phyloP scores from a whole-genome alignment of 2,888 invertebrate genomes.

The Chrysolina oricalcia region DNA sequence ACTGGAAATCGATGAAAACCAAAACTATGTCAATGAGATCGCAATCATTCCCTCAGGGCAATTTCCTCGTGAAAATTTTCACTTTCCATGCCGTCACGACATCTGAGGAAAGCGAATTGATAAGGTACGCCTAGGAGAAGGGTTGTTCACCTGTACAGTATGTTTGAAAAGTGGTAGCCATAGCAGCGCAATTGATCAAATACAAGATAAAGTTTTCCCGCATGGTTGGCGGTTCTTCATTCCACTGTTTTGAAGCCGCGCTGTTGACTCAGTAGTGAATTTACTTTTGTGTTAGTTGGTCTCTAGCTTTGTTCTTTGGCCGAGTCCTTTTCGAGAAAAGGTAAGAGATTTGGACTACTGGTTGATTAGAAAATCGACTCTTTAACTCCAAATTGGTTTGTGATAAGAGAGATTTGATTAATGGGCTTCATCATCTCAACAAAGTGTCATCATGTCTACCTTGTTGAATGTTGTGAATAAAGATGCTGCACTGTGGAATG shows the following conservation, averaged over 20 bases:
- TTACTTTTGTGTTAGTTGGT: slow-evolving; percentile 29
- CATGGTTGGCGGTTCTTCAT: slow-evolving; percentile 54
- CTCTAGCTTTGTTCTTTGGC: slow-evolving; percentile 17
- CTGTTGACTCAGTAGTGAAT: slow-evolving; percentile 24
- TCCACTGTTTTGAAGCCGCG: slow-evolving; percentile 33
- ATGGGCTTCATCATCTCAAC: no score
- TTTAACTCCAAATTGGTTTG: not conserved
- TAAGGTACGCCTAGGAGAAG: slow-evolving; percentile 16
- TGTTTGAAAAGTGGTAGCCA: slow-evolving; percentile 67
- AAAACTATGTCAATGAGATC: not conserved
- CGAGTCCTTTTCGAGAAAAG: not conserved
- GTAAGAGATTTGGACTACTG: not conserved
- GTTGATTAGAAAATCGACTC: not conserved
- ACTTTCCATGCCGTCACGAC: slow-evolving; percentile 24
- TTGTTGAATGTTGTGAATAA: no score
- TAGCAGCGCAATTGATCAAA: slow-evolving; percentile 68
- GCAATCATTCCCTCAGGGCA: not conserved
- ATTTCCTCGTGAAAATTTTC: not conserved
- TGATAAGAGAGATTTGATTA: no score
- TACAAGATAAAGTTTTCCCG: slow-evolving; percentile 63
- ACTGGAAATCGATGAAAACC: slow-evolving; percentile 6
- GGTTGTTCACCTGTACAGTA: slow-evolving; percentile 65
- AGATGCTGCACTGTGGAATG: no score
- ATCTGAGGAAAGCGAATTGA: slow-evolving; percentile 20
- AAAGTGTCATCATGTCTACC: no score